Percentiles rank a stretch among this genome's conserved stretches.
These are phyloP conservation scores for Chloromyia formosa DNA, from an alignment of 2,888 invertebrate species.

Conservation along the genomic window DNA sequence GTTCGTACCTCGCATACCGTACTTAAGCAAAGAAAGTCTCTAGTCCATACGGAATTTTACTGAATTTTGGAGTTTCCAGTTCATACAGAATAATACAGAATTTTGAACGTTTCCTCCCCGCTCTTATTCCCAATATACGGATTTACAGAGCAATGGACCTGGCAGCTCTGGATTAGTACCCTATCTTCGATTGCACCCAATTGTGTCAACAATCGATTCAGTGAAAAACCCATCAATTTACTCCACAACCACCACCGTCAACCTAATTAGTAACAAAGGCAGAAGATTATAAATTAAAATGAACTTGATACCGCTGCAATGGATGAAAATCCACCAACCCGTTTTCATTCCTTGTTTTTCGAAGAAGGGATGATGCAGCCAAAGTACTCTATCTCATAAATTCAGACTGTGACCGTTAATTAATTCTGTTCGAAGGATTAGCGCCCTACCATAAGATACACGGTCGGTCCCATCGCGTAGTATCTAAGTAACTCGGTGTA, in stretches of 20 bases:
- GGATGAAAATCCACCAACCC: background rate
- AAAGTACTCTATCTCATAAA: conserved; percentile 47
- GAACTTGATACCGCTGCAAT: conserved; percentile 20
- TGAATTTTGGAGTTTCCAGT: no score
- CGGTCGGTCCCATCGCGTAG: background rate
- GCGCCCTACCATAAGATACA: conserved; percentile 35
- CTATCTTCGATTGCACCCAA: no score
- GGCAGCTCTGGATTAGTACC: no score
- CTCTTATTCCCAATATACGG: no score
- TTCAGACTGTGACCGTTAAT: conserved; percentile 47
- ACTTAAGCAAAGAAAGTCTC: no score
- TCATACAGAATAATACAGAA: no score
- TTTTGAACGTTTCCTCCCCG: no score
- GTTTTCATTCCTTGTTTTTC: background rate
- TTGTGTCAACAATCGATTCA: no score
- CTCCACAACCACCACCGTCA: background rate
- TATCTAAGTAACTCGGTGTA: background rate
- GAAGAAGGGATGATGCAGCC: background rate
- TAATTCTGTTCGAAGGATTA: conserved; percentile 49
- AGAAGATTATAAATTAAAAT: conserved; percentile 37
- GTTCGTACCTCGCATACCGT: no score
- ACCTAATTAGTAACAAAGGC: conserved; percentile 22
- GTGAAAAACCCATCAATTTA: background rate
- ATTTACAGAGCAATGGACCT: no score
- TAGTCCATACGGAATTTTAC: no score